A percentile compares a stretch with the other conserved stretches of the same genome.
These are phyloP conservation scores for Aphelenchoides fujianensis DNA, from an alignment of 1,140 invertebrate genomes.

Conservation along the genomic window DNA sequence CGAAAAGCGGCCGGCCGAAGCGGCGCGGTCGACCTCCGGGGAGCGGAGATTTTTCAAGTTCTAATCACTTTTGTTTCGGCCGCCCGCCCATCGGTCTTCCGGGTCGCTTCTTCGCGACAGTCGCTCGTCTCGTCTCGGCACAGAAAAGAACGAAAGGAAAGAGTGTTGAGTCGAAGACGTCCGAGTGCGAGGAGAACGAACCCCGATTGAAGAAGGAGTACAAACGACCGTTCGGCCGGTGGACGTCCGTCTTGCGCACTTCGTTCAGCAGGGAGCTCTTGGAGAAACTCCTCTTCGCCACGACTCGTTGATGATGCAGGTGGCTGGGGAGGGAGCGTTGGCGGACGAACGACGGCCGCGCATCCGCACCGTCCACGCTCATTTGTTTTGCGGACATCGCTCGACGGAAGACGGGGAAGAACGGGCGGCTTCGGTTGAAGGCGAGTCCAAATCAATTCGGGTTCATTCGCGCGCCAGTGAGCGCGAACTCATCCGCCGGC, in stretches of 20 bases:
- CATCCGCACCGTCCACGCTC: no score
- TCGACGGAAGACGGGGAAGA: no score
- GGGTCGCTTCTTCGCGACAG: background rate
- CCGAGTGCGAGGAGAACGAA: background rate
- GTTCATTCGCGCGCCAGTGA: no score
- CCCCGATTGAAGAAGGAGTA: background rate
- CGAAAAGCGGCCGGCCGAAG: background rate
- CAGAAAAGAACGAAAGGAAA: background rate
- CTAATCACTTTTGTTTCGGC: no score
- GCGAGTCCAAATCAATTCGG: no score
- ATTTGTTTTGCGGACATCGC: no score
- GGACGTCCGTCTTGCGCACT: background rate
- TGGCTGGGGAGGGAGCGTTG: background rate
- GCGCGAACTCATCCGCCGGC: no score
- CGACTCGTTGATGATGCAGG: background rate
- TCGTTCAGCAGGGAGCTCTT: background rate
- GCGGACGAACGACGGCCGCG: background rate
- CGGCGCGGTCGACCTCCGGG: background rate
- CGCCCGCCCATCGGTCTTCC: background rate
- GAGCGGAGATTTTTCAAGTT: background rate
- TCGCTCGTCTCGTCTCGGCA: background rate
- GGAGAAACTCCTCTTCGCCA: background rate
- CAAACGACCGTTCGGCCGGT: background rate
- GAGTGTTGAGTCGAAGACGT: background rate
- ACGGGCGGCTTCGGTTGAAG: no score